Evolutionary conservation across 2,888 invertebrate genomes (phyloP).

Genomic region (Melanargia galathea): DNA sequence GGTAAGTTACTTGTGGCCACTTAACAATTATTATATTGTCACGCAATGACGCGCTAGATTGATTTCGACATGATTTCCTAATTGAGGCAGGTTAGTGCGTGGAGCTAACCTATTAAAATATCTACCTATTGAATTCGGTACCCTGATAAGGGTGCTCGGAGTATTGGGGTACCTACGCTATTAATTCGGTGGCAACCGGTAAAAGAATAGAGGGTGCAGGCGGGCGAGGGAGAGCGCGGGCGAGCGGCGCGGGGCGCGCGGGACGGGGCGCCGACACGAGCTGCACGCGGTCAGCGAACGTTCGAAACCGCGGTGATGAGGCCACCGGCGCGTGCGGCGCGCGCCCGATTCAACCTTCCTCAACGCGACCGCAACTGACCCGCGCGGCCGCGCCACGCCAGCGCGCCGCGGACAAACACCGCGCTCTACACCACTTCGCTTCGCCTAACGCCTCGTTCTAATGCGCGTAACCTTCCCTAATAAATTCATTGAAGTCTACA

Average conservation of each 20-base stretch:
- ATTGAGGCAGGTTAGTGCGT: conserved; percentile 47
- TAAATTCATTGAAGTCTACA: neutral
- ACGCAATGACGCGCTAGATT: conserved; percentile 30
- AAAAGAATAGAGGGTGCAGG: conserved; percentile 49
- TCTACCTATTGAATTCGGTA: conserved; percentile 33
- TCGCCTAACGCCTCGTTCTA: conserved; percentile 37
- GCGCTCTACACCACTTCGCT: conserved; percentile 19
- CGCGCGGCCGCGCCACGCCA: conserved; percentile 70
- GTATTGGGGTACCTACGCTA: conserved; percentile 20
- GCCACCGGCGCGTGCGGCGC: conserved; percentile 79
- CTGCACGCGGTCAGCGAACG: conserved; percentile 78
- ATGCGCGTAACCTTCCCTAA: conserved; percentile 39
- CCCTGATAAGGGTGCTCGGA: conserved; percentile 29
- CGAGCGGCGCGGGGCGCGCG: conserved; percentile 47
- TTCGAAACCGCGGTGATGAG: conserved; percentile 71
- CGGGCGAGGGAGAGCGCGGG: conserved; percentile 49
- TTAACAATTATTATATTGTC: neutral
- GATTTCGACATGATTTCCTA: conserved; percentile 40
- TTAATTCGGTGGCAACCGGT: conserved; percentile 40
- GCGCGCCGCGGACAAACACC: conserved; percentile 49
- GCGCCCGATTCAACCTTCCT: conserved; percentile 82
- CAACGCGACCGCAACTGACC: conserved; percentile 82
- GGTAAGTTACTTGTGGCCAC: too few relatives aligned
- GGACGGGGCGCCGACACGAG: conserved; percentile 79
- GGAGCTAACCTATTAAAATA: conserved; percentile 38